Conservation (phyloP, 2,888 invertebrate species). For the Fragum sueziense region DNA sequence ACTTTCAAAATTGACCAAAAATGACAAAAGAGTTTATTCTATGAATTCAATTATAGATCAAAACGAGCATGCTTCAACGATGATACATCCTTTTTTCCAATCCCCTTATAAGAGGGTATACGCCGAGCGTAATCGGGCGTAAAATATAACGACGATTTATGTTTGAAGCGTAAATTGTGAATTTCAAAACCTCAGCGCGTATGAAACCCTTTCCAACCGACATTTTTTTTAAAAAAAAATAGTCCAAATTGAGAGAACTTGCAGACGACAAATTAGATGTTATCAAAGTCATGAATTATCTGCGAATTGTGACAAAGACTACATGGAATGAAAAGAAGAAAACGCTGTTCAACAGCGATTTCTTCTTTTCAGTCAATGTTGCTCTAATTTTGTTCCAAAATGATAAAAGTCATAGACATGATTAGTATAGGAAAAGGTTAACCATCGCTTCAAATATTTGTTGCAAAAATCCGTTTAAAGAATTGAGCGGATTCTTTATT, state of each 20-base stretch:
- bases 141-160: conserved; percentile 37
- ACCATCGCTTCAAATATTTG: conserved; percentile 23
- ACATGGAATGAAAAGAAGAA: too few relatives aligned
- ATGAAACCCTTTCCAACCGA: too few relatives aligned
- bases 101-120: conserved; percentile 7
- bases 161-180: conserved; percentile 37
- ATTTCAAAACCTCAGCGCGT: conserved; percentile 28
- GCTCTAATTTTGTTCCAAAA: too few relatives aligned
- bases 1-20: conserved; percentile 20
- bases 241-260: too few relatives aligned
- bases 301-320: too few relatives aligned
- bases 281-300: too few relatives aligned
- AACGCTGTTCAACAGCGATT: too few relatives aligned
- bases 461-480: conserved; percentile 24
- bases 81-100: conserved; percentile 20
- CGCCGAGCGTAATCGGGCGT: conserved; percentile 35
- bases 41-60: conserved; percentile 24
- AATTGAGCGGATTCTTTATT: conserved; percentile 18
- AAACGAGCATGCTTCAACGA: conserved; percentile 3
- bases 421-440: too few relatives aligned
- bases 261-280: too few relatives aligned
- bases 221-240: too few relatives aligned
- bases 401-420: too few relatives aligned
- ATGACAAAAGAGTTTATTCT: conserved; percentile 24
- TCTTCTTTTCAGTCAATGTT: too few relatives aligned